phyloP scores from a whole-genome alignment of 2,113 vertebrate genomes.

The Aegithalos caudatus region DNA sequence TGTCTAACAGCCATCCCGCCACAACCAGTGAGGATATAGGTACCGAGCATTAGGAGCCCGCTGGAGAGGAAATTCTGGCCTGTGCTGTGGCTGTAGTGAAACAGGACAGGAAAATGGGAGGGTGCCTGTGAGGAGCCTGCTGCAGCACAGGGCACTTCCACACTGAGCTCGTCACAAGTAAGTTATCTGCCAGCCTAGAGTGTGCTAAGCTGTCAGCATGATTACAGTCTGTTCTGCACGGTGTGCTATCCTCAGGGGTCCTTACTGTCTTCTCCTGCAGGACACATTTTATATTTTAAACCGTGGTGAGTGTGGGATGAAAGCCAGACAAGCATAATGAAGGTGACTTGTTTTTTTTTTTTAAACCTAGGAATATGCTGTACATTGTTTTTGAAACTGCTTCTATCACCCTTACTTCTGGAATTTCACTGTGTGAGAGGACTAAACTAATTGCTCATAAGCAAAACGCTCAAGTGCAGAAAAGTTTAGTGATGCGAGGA shows the following conservation, averaged over 20 bases:
- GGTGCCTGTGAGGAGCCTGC: rapidly evolving
- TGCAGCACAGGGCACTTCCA: background rate
- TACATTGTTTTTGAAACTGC: background rate
- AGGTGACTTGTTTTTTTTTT: background rate
- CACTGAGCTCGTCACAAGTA: background rate
- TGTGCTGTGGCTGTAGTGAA: background rate
- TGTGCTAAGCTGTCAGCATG: background rate
- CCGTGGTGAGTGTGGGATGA: background rate
- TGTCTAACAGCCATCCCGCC: background rate
- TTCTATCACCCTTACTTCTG: background rate
- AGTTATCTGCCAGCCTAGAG: background rate
- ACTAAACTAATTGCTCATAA: background rate
- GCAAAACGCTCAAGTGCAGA: background rate
- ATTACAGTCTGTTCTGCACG: background rate
- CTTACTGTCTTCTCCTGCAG: background rate
- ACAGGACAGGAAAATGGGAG: background rate
- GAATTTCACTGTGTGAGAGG: background rate
- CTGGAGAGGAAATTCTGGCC: background rate
- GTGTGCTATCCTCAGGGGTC: background rate
- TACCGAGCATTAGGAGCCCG: background rate
- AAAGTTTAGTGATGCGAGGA: background rate
- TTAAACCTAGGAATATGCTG: background rate
- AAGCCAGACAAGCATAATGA: background rate
- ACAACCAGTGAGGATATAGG: background rate
- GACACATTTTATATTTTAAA: background rate